phyloP scores from a whole-genome alignment of 2,113 vertebrate species.

The Micronycteris hirsuta region DNA sequence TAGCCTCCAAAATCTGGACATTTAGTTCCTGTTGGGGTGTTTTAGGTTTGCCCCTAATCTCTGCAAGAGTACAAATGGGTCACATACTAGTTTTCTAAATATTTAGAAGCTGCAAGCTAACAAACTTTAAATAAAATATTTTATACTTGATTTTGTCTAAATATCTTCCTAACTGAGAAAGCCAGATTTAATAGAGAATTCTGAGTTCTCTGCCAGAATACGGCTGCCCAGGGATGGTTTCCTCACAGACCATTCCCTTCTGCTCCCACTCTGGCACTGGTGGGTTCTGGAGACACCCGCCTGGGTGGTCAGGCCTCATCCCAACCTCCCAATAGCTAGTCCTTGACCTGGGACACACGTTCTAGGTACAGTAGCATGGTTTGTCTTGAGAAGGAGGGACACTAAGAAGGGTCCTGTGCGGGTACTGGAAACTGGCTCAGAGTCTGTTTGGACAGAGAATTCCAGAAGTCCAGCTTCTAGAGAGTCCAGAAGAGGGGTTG shows the following conservation, averaged over 20 bases:
- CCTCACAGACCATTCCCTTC: neutral
- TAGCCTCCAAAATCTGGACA: neutral
- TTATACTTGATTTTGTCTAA: neutral
- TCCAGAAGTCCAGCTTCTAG: neutral
- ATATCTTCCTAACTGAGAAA: neutral
- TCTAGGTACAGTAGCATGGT: neutral
- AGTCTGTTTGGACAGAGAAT: neutral
- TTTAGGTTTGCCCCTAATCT: neutral
- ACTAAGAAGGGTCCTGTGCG: neutral
- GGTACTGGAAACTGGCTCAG: too few relatives aligned
- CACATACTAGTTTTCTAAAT: neutral
- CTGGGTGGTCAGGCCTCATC: neutral
- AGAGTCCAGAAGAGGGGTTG: neutral
- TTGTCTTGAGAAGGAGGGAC: neutral
- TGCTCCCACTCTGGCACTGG: neutral
- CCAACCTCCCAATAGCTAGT: too few relatives aligned
- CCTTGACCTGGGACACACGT: neutral
- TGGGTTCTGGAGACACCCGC: rapidly evolving
- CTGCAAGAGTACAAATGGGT: neutral
- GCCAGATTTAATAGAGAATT: neutral
- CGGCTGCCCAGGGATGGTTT: neutral
- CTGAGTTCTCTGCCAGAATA: neutral
- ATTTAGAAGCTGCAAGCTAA: neutral
- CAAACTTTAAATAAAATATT: neutral
- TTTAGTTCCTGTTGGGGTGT: neutral